Base-by-base conservation (phyloP, 1,140 invertebrate species). In the Linepithema humile region DNA sequence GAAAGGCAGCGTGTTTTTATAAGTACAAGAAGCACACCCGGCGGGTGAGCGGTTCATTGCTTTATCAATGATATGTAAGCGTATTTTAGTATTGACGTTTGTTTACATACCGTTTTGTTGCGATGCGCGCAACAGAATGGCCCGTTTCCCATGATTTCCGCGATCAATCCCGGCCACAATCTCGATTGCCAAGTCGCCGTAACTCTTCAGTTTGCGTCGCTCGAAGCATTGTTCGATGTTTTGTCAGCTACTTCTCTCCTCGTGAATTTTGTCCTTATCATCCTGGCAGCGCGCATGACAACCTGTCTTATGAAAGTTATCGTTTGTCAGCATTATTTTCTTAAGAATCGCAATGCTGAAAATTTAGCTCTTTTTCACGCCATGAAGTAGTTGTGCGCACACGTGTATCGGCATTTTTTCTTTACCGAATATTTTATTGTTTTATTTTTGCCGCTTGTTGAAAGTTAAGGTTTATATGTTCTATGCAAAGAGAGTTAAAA, bases 251-350 rank as follows among this genome's bases (percentile, higher is more conserved):
- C 40, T 77, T 77, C 48, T 23, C 64, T 57, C n/a, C 64, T 88
- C 73, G 9, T 62, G 26, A 17, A 43, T 59, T 35, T 45, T 26
- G 29, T 45, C 29, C 72, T 88, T 82, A 62, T 82, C 86, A 87
- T 73, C 70, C 48, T 85, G 48, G 35, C 23, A 35, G 48, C 32
- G 62, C 32, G n/a, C 40, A 40, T 62, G 48, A 70, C 69, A 85
- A 88, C 82, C 86, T 75, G 83, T 53, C 80, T 10, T 62, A 75
- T 75, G 87, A 88, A 88, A 88, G 70, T 85, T 82, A 75, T 15
- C 82, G 55, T 70, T 64, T 74, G 60, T 87, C 64, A 72, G 40
- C 80, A 65, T 50, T 23, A 6, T 50, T 55, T 69, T 38, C n/a
- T 40, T 29, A 20, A 75, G 50, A 59, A 4, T 9, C 17, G 29